A percentile compares a stretch with the other conserved stretches of the same genome.
These are phyloP conservation scores for Lepilemur ruficaudatus DNA, from an alignment of 2,797 vertebrate genomes.

Conservation along the genomic window DNA sequence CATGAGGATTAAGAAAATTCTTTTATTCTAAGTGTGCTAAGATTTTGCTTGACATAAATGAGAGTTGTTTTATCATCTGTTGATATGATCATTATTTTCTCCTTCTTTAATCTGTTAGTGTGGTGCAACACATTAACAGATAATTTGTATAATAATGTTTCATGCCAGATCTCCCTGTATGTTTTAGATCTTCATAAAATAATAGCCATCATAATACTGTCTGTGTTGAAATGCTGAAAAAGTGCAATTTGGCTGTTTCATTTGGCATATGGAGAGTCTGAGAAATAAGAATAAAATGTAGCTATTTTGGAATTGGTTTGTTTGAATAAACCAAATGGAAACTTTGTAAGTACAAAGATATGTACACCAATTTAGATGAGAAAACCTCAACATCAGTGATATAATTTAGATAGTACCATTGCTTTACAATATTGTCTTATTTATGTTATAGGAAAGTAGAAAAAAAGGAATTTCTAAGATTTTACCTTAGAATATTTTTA, in stretches of 20 bases:
- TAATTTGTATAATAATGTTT: background rate
- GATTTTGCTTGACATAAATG: background rate
- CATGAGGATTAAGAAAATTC: background rate
- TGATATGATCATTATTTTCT: conserved; percentile 1
- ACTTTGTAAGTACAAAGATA: background rate
- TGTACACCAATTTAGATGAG: background rate
- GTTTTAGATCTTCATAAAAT: conserved; percentile 3
- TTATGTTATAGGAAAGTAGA: conserved; percentile 17
- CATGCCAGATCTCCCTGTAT: background rate
- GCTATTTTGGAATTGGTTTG: background rate
- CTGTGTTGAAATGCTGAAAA: background rate
- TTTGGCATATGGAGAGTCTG: background rate
- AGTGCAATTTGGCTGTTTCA: background rate
- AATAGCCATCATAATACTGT: background rate
- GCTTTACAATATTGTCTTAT: background rate
- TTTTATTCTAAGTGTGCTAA: background rate
- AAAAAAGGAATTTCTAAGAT: conserved; percentile 11
- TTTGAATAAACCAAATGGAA: background rate
- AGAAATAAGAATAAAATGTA: conserved; percentile 37
- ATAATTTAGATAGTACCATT: background rate
- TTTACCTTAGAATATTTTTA: conserved; percentile 6
- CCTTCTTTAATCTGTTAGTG: background rate
- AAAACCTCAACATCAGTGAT: background rate
- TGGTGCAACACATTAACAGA: background rate
- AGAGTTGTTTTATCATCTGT: background rate